phyloP scores from a whole-genome alignment of 2,113 vertebrate genomes.

The Verasper variegatus region DNA sequence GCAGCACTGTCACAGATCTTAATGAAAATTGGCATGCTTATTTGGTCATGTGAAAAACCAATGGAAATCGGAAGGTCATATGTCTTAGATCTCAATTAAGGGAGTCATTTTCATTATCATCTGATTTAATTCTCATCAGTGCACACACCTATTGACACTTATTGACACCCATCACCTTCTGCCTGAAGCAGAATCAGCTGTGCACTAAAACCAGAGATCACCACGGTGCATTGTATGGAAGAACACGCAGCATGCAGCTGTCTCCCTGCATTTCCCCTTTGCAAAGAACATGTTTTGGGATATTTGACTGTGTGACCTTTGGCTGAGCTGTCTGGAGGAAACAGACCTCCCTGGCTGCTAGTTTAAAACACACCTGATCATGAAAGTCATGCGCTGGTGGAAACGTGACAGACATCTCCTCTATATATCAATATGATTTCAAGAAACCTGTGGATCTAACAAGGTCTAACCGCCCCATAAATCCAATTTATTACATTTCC shows the following conservation, averaged over 20 bases:
- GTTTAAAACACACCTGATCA: neutral
- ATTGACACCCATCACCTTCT: neutral
- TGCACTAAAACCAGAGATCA: neutral
- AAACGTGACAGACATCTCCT: neutral
- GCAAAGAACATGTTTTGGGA: neutral
- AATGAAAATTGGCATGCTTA: no score
- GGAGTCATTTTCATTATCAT: no score
- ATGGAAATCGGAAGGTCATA: no score
- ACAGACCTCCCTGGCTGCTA: neutral
- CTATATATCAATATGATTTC: neutral
- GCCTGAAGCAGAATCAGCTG: neutral
- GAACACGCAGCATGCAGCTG: neutral
- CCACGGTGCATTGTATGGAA: neutral
- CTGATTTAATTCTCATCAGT: no score
- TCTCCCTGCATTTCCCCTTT: neutral
- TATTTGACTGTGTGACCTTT: neutral
- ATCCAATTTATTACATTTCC: neutral
- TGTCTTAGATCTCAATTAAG: no score
- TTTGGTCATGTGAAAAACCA: no score
- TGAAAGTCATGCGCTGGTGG: neutral
- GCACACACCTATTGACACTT: no score
- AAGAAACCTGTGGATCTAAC: neutral
- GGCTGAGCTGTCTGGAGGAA: neutral
- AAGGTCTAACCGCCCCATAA: neutral
- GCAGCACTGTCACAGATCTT: no score